Evolutionary conservation across 2,888 invertebrate species (phyloP).

Genomic region (Odontomyia ornata): DNA sequence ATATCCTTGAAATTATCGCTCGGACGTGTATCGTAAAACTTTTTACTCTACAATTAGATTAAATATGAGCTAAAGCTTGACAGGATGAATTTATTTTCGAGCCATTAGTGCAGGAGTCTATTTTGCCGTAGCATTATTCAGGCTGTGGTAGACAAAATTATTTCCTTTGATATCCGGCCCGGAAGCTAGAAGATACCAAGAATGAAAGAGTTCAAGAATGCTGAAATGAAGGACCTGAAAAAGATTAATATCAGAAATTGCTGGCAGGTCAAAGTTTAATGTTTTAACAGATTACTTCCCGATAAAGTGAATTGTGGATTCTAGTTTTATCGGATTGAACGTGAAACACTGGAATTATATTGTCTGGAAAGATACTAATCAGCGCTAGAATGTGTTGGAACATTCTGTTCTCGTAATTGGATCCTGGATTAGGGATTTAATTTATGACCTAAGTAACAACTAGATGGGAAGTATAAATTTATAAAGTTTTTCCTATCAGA

Average conservation of each 20-base stretch:
- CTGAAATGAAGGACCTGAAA: background rate
- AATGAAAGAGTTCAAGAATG: background rate
- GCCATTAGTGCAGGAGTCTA: constrained; percentile 15
- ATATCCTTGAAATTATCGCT: constrained; percentile 42
- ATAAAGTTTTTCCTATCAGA: too few species aligned
- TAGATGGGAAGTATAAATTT: too few species aligned
- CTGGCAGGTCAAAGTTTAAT: constrained; percentile 27
- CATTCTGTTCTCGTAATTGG: background rate
- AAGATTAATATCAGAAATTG: constrained; percentile 10
- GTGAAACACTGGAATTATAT: constrained; percentile 1
- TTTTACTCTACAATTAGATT: constrained; percentile 47
- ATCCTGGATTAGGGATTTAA: background rate
- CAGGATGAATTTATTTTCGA: constrained; percentile 34
- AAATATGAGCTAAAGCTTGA: constrained; percentile 26
- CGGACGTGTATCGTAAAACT: constrained; percentile 48
- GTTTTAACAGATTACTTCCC: constrained; percentile 30
- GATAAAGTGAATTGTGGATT: constrained; percentile 31
- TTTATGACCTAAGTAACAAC: too few species aligned
- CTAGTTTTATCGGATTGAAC: constrained; percentile 32
- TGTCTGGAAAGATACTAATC: constrained; percentile 26
- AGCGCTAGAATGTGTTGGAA: background rate
- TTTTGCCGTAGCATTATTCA: too few species aligned
- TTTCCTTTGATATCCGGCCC: too few species aligned
- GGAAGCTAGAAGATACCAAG: background rate
- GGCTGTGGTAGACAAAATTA: too few species aligned